Evolutionary conservation across 2,888 invertebrate species (phyloP).

Genomic region (Taphrorychus bicolor): DNA sequence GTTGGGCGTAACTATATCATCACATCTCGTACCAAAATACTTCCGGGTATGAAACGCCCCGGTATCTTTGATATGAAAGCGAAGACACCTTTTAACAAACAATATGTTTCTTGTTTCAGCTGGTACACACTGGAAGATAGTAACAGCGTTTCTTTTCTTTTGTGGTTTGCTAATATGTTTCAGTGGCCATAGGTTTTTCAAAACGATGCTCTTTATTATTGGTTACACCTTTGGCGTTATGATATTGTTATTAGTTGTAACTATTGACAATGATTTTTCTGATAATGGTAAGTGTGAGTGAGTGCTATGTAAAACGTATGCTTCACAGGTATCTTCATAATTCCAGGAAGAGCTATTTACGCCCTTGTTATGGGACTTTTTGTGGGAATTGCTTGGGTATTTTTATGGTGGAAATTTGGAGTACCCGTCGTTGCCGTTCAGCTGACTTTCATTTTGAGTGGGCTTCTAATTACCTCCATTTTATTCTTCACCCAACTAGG

Average conservation of each 20-base stretch:
- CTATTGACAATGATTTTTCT: constrained; percentile 47
- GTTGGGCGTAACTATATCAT: no score
- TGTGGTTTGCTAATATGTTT: constrained; percentile 69
- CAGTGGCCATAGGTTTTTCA: constrained; percentile 71
- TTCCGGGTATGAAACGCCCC: no score
- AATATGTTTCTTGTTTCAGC: constrained; percentile 50
- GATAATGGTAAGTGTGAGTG: constrained; percentile 22
- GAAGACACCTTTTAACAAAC: no score
- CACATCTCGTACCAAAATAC: no score
- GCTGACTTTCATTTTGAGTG: constrained; percentile 66
- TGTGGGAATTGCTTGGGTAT: constrained; percentile 65
- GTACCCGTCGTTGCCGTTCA: constrained; percentile 68
- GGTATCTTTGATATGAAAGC: no score
- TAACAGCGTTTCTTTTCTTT: constrained; percentile 65
- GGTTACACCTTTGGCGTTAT: constrained; percentile 66
- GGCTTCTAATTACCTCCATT: constrained; percentile 66
- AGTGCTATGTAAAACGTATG: no score
- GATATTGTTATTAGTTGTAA: not conserved
- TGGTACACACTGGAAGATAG: constrained; percentile 61
- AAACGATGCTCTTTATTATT: constrained; percentile 67
- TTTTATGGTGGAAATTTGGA: constrained; percentile 70
- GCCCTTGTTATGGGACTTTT: constrained; percentile 3
- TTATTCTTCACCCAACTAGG: constrained; percentile 48
- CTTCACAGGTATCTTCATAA: no score
- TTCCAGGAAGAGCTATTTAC: constrained; percentile 20